phyloP scores from a whole-genome alignment of 2,888 invertebrate species.

The Tenodera sinensis region DNA sequence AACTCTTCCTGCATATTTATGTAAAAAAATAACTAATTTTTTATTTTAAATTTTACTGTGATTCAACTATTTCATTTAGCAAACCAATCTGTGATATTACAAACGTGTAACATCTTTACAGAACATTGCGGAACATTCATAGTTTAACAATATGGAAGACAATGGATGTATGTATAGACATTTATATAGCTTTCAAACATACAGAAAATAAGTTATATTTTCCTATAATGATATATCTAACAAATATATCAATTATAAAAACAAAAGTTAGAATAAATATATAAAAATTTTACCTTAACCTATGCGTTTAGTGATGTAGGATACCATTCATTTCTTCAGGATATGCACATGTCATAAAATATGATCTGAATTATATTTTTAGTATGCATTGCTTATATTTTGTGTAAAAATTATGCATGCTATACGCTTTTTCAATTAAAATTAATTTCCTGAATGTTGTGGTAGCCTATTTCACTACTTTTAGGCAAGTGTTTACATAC shows the following conservation, averaged over 20 bases:
- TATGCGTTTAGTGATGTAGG: neutral
- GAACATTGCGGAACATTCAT: neutral
- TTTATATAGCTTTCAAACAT: neutral
- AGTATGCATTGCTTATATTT: neutral
- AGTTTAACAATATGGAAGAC: constrained; percentile 15
- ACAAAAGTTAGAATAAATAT: neutral
- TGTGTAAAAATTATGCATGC: neutral
- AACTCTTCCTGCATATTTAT: too few species aligned
- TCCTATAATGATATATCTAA: neutral
- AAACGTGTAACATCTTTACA: too few species aligned
- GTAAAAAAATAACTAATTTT: too few species aligned
- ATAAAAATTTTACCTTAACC: neutral
- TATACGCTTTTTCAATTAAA: neutral
- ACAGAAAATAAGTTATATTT: neutral
- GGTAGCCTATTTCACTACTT: neutral
- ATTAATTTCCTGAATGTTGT: neutral
- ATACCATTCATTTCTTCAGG: neutral
- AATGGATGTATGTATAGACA: constrained; percentile 5
- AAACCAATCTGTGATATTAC: too few species aligned
- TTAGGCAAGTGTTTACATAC: neutral
- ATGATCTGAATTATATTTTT: neutral
- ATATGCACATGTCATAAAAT: neutral
- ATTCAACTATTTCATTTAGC: too few species aligned
- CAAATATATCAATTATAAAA: constrained; percentile 3
- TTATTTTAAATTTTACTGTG: too few species aligned